phyloP scores from a whole-genome alignment of 2,888 invertebrate genomes.

The Xestia sexstrigata region DNA sequence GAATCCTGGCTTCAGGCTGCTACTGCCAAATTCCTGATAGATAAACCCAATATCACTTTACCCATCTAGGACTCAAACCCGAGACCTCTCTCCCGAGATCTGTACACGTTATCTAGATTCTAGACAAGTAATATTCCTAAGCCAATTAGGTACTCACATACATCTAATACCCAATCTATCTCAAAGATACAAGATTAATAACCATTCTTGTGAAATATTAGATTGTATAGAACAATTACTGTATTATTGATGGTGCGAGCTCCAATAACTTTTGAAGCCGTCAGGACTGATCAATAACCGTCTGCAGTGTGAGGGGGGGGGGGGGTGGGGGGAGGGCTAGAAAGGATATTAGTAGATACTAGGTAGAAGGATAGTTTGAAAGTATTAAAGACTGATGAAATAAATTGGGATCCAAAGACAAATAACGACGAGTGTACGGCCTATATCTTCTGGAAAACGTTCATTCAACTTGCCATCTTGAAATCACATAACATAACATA shows the following conservation, averaged over 20 bases:
- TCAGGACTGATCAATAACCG: constrained; percentile 57
- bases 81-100: not conserved
- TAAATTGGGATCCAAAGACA: not conserved
- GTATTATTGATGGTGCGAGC: constrained; percentile 61
- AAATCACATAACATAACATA: too few relatives aligned
- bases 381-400: not conserved
- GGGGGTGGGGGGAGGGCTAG: not conserved
- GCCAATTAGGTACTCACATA: constrained; percentile 36
- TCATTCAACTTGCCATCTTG: not conserved
- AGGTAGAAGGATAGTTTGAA: not conserved
- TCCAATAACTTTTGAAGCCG: constrained; percentile 64
- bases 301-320: not conserved
- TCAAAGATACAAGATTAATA: constrained; percentile 56
- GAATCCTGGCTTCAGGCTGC: not conserved
- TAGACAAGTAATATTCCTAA: not conserved
- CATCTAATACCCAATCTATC: constrained; percentile 42
- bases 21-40: not conserved
- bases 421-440: not conserved
- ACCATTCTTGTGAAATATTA: constrained; percentile 56
- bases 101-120: not conserved
- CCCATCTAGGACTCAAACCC: not conserved
- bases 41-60: not conserved
- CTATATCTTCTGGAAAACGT: not conserved
- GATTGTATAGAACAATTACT: constrained; percentile 65
- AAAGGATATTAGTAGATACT: constrained; percentile 7